Evolutionary conservation across 1,140 invertebrate genomes (phyloP).

Genomic region (Helicoverpa zea): DNA sequence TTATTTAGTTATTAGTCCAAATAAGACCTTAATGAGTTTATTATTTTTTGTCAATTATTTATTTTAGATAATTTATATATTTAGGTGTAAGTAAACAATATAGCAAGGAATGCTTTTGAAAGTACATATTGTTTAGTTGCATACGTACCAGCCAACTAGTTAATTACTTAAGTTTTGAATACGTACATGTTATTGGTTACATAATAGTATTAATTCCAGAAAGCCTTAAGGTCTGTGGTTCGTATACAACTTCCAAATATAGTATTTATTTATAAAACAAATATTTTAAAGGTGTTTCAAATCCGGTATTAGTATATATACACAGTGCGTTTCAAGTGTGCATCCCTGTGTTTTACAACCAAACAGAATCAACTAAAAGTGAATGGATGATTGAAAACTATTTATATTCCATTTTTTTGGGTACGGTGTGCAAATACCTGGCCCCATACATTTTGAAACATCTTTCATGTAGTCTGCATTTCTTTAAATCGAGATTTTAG

Average conservation of each 20-base stretch:
- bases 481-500: too few relatives aligned
- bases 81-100: conserved; percentile 4
- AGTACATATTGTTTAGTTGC: not conserved
- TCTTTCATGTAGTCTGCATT: too few relatives aligned
- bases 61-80: conserved; percentile 48
- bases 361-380: too few relatives aligned
- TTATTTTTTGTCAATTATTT: conserved; percentile 51
- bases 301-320: too few relatives aligned
- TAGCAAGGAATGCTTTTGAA: not conserved
- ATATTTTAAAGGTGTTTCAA: not conserved
- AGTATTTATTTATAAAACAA: not conserved
- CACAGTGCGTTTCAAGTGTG: too few relatives aligned
- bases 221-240: too few relatives aligned
- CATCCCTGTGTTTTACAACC: too few relatives aligned
- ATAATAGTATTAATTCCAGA: not conserved
- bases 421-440: too few relatives aligned
- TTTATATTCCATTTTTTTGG: too few relatives aligned
- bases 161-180: not conserved
- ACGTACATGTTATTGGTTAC: not conserved
- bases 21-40: conserved; percentile 26
- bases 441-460: not conserved
- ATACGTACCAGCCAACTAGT: not conserved
- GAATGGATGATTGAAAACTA: too few relatives aligned
- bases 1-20: conserved; percentile 36
- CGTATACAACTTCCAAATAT: too few relatives aligned